Conservation (phyloP, 2,797 vertebrate genomes). For the Picus viridis region DNA sequence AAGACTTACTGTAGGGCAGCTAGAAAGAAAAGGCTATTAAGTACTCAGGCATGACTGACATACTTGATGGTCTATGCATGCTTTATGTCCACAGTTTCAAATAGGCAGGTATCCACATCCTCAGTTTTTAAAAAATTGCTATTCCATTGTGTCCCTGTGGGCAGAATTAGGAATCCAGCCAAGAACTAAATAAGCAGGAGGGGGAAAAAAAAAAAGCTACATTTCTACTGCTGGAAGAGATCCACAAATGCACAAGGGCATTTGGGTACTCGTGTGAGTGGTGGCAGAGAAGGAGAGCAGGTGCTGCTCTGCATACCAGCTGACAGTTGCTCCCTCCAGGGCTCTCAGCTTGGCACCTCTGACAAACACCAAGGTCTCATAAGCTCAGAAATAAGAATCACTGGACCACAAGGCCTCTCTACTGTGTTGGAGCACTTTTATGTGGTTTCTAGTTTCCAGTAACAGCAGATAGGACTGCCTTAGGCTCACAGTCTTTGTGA, state of each 20-base stretch:
- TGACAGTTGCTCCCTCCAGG: not conserved
- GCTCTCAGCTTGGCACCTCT: not conserved
- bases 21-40: not conserved
- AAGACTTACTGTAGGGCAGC: not conserved
- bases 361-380: not conserved
- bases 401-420: not conserved
- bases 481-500: not conserved
- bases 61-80: not conserved
- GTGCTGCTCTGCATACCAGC: not conserved
- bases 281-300: not conserved
- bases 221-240: not conserved
- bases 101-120: not conserved
- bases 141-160: not conserved
- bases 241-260: not conserved
- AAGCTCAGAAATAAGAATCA: not conserved
- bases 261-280: fast-evolving
- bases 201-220: not conserved
- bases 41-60: not conserved
- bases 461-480: not conserved
- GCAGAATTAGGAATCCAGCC: conserved; percentile 4
- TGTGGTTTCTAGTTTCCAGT: not conserved
- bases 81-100: not conserved
- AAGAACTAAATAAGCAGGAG: not conserved
- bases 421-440: fast-evolving
- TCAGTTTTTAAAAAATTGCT: not conserved